Percentiles rank a stretch among this genome's conserved stretches.
Evolutionary conservation across 92 coral and sea anemone species (phyloP).

Genomic region (Epizoanthus ramosus): DNA sequence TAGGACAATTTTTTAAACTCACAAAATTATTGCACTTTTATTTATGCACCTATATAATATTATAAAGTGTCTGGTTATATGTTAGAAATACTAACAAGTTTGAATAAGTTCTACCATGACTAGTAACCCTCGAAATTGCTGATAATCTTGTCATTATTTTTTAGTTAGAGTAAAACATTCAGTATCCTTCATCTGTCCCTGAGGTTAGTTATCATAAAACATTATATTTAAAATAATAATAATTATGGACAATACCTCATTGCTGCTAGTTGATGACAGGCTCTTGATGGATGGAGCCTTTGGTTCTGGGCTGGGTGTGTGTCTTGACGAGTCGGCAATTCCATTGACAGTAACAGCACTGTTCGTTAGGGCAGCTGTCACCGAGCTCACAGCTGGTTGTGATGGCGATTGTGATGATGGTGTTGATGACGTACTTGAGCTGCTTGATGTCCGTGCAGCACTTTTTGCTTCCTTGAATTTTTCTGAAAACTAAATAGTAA

Average conservation of each 20-base stretch:
- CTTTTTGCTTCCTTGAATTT: slow-evolving; percentile 89
- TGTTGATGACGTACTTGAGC: slow-evolving; percentile 63
- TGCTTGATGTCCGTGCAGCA: slow-evolving; percentile 64
- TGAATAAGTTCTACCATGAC: too few relatives aligned
- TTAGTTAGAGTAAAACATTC: too few relatives aligned
- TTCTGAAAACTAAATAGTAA: slow-evolving; percentile 79
- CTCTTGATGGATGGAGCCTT: slow-evolving; percentile 69
- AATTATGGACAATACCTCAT: slow-evolving; percentile 67
- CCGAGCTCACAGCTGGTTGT: slow-evolving; percentile 40
- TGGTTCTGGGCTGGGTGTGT: slow-evolving; percentile 61
- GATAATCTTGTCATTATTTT: too few relatives aligned
- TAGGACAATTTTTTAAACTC: too few relatives aligned
- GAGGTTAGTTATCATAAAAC: too few relatives aligned
- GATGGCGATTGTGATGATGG: slow-evolving; percentile 42
- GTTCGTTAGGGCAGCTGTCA: slow-evolving; percentile 55
- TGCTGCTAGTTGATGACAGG: slow-evolving; percentile 78
- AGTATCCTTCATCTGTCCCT: too few relatives aligned
- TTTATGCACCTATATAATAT: too few relatives aligned
- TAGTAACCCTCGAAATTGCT: too few relatives aligned
- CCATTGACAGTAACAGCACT: slow-evolving; percentile 58
- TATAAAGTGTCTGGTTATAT: too few relatives aligned
- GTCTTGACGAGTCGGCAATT: slow-evolving; percentile 44
- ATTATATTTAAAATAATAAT: too few relatives aligned
- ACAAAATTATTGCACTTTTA: too few relatives aligned
- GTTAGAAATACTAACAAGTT: too few relatives aligned